phyloP scores from a whole-genome alignment of 2,113 vertebrate genomes.

The Cyanoliseus patagonus region DNA sequence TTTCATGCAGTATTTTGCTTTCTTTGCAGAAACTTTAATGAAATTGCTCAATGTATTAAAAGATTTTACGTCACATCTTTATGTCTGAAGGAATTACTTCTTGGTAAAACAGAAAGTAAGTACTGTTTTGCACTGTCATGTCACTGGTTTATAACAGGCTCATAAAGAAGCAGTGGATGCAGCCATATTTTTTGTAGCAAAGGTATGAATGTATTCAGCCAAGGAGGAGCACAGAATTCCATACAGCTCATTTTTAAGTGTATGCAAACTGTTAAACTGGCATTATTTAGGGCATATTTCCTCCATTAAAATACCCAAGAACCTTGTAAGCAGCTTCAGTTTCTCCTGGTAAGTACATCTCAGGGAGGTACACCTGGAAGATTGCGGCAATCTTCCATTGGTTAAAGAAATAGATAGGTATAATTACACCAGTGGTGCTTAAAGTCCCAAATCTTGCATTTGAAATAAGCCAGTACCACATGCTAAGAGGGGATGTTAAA shows the following conservation, averaged over 20 bases:
- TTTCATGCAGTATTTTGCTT: slow-evolving; percentile 14
- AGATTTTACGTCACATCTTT: slow-evolving; percentile 26
- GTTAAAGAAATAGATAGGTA: background rate
- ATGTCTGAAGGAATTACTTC: slow-evolving; percentile 17
- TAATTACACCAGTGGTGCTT: background rate
- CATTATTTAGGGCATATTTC: background rate
- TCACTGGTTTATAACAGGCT: slow-evolving; percentile 12
- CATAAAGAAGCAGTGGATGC: slow-evolving; percentile 26
- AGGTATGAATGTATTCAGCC: background rate
- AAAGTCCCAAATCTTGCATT: background rate
- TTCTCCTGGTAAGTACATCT: background rate
- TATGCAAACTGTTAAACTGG: background rate
- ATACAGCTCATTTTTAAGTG: background rate
- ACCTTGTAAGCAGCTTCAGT: background rate
- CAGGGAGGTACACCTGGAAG: background rate
- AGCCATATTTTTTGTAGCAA: background rate
- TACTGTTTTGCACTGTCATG: background rate
- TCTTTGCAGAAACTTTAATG: slow-evolving; percentile 43
- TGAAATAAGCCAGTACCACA: background rate
- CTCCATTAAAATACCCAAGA: background rate
- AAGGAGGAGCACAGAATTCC: background rate
- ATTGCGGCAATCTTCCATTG: background rate
- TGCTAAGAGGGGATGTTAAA: background rate
- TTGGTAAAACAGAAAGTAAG: slow-evolving; percentile 2
- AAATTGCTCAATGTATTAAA: slow-evolving; percentile 43